Evolutionary conservation across 2,888 invertebrate species (phyloP), one percentile per base, ranked within the genome.

Genomic region (Stenoptilia bipunctidactyla): DNA sequence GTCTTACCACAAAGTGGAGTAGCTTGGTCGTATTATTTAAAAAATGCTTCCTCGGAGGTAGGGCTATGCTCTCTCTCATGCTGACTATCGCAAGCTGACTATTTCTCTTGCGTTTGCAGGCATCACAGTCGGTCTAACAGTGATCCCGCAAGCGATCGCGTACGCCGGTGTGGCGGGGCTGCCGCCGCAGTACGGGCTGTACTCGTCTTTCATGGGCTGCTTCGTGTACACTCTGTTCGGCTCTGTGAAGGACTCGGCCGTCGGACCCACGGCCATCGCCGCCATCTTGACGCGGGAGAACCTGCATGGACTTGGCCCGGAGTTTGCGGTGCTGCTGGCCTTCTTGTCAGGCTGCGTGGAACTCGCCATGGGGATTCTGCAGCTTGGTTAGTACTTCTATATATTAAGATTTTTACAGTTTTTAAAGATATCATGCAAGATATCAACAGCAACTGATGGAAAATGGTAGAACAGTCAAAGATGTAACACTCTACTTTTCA

Each of bases 181-280:
- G 15, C 87, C 88, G 0, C 86, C 88, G 12, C 77, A 86, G 88
- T 94, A 95, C 75, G 97, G 97, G 0, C 86, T 97, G 2, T 97
- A 97, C 76, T 96, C 96, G 1, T 92, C 96, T 0, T 96, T 97
- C 82, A 92, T 96, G 90, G 96, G 94, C 2, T 94, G 94, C 71
- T 96, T 97, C 77, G 87, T 96, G 34, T 97, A 97, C 76, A 90
- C 93, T 15, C 77, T 96, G 45, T 90, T 97, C 59, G 97, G 97
- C 12, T 94, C 94, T 43, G 80, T 80, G 41, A 79, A 79, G 58
- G 63, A 91, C 56, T 42, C 42, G 9, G 42, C 45, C 33, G 40
- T 45, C 20, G 45, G 34, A 13, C 94, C 94, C 2, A 94, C 94
- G 0, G 94, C 95, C 48, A 93, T 95, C 53, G 90, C 91, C 53